Evolutionary conservation across 2,888 invertebrate genomes (phyloP).

Genomic region (Diarsia rubi): DNA sequence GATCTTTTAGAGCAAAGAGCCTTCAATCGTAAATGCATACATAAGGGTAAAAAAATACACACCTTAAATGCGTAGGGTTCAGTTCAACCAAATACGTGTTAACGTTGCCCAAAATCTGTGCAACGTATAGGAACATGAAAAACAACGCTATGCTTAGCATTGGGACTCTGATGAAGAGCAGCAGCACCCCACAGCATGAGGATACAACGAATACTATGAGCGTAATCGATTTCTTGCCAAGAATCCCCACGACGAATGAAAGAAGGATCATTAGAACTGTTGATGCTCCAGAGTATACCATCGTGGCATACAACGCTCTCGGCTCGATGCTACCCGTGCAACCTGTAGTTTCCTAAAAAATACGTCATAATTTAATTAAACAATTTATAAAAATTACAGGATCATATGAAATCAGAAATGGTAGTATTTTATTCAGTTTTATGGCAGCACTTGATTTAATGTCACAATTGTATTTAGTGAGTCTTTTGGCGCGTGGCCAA

Average conservation of each 20-base stretch:
- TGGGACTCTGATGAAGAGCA: slow-evolving; percentile 78
- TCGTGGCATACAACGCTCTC: slow-evolving; percentile 81
- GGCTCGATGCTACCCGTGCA: slow-evolving; percentile 78
- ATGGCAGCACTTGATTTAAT: background rate
- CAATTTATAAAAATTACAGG: too few relatives aligned
- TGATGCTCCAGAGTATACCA: slow-evolving; percentile 79
- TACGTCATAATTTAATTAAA: too few relatives aligned
- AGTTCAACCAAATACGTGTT: slow-evolving; percentile 84
- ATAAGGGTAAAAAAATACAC: background rate
- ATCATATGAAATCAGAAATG: background rate
- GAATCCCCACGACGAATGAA: slow-evolving; percentile 77
- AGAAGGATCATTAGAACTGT: slow-evolving; percentile 75
- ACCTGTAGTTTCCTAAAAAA: slow-evolving; percentile 71
- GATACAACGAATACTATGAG: slow-evolving; percentile 75
- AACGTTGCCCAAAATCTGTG: slow-evolving; percentile 81
- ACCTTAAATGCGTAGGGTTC: slow-evolving; percentile 86
- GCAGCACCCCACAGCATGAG: slow-evolving; percentile 71
- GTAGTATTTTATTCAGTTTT: background rate
- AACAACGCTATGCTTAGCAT: slow-evolving; percentile 81
- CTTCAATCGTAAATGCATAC: background rate
- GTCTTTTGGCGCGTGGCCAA: background rate
- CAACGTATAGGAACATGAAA: slow-evolving; percentile 80
- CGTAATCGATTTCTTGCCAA: slow-evolving; percentile 80
- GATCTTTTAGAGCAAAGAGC: background rate
- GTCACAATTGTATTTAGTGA: background rate